Evolutionary conservation across 2,797 vertebrate genomes (phyloP).

Genomic region (Capromys pilorides): DNA sequence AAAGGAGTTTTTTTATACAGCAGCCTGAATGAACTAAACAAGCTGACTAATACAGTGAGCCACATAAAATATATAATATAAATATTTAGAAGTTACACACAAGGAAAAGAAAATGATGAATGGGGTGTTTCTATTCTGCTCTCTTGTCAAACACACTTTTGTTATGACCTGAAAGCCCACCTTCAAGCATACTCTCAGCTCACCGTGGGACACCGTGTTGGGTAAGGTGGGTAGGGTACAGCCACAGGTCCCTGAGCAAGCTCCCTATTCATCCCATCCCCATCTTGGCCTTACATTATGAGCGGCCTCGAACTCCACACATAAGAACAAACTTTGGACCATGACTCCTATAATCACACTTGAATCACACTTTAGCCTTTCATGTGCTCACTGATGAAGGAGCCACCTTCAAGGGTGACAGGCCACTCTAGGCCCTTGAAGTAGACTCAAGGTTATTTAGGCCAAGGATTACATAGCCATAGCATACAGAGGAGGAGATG

Average conservation of each 20-base stretch:
- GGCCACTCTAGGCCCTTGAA: background rate
- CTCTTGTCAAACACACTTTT: background rate
- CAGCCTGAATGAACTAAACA: background rate
- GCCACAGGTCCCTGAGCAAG: background rate
- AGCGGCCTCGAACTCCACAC: background rate
- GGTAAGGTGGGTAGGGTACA: background rate
- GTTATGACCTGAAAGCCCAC: background rate
- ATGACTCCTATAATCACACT: background rate
- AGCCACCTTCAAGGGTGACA: background rate
- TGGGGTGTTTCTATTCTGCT: background rate
- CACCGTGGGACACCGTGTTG: background rate
- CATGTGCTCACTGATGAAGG: background rate
- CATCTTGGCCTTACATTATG: background rate
- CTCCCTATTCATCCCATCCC: background rate
- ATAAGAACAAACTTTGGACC: background rate
- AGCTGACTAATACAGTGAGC: background rate
- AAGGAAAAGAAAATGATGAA: background rate
- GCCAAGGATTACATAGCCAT: background rate
- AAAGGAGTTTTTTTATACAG: background rate
- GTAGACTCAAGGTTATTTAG: background rate
- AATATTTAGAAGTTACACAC: background rate
- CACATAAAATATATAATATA: background rate
- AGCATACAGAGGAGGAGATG: background rate
- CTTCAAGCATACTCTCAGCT: background rate
- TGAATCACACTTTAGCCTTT: background rate